These are phyloP conservation scores for Lamellibrachia satsuma DNA, from an alignment of 2,888 invertebrate genomes.

Conservation along the genomic window DNA sequence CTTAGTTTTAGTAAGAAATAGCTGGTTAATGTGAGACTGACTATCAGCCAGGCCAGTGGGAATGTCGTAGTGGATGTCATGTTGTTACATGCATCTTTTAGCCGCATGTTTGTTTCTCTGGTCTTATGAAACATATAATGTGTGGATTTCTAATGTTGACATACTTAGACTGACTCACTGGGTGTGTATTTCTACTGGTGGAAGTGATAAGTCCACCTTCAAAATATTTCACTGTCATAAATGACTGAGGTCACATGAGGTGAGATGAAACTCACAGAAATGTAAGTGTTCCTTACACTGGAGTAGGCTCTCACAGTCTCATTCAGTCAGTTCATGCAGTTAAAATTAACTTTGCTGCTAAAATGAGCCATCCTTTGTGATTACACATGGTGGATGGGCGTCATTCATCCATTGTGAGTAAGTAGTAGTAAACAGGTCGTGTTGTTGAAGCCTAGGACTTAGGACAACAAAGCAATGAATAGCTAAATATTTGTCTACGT, in stretches of 20 bases:
- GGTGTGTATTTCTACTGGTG: background rate
- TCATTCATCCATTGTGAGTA: slow-evolving; percentile 1
- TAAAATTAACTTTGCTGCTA: background rate
- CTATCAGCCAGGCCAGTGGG: background rate
- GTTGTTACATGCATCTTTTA: background rate
- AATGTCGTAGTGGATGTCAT: background rate
- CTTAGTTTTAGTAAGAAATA: background rate
- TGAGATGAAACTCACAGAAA: background rate
- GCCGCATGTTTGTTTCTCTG: background rate
- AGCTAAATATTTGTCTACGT: background rate
- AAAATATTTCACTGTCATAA: background rate
- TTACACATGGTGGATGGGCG: background rate
- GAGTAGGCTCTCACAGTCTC: background rate
- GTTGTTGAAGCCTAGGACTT: background rate
- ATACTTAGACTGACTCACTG: background rate
- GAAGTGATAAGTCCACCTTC: background rate
- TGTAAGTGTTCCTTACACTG: background rate
- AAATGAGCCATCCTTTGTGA: background rate
- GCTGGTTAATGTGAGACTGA: background rate
- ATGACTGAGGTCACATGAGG: background rate
- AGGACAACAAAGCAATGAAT: background rate
- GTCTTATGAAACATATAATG: background rate
- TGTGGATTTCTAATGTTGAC: background rate
- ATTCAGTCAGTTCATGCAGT: background rate
- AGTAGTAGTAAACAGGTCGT: background rate